Evolutionary conservation across 2,797 vertebrate species (phyloP), one percentile per base, ranked within the genome.

Genomic region (Molothrus aeneus): DNA sequence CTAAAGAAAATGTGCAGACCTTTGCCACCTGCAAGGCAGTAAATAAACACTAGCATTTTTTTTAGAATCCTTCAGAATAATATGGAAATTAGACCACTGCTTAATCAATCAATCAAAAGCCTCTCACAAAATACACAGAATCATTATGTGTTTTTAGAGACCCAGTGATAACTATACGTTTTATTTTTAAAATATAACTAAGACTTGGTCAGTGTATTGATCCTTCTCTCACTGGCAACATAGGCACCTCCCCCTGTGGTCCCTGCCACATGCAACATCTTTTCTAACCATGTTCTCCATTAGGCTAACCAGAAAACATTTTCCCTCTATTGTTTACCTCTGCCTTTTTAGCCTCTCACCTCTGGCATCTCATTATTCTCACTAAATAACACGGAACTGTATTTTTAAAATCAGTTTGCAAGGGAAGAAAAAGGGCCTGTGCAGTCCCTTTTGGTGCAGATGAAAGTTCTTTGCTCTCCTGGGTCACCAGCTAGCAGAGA

Each of bases 11-110:
- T 59, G 22, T 64, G 53, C 68, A 88, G 57, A 93, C 64, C 28
- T 94, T 74, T 92, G 64, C 68, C 68, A 94, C 91, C 68, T 95
- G 34, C 57, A 92, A 88, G 60, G 24, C 64, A 65, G 34, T 54
- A 86, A 82, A 86, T 74, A 87, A 85, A 75, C n/a, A 68, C 15
- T 22, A 15, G 9, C 26, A 5, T 56, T n/a, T 11, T 18, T 36
- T 32, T 28, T 4, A 51, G 29, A 80, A 71, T 53, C 12, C 22
- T 64, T 92, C 53, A 72, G 42, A 92, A 47, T 56, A 86, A 57
- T 11, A 38, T 3, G 7, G 34, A 69, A 51, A 86, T 94, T 15
- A 82, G 45, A 79, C 29, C 19, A 40, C 18, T 65, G 21, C 21
- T 74, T 64, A 82, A 34, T 50, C 38, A 88, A 69, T 51, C 38